Evolutionary conservation across 2,888 invertebrate genomes (phyloP), one percentile per base, ranked within the genome.

Genomic region (Diloba caeruleocephala): DNA sequence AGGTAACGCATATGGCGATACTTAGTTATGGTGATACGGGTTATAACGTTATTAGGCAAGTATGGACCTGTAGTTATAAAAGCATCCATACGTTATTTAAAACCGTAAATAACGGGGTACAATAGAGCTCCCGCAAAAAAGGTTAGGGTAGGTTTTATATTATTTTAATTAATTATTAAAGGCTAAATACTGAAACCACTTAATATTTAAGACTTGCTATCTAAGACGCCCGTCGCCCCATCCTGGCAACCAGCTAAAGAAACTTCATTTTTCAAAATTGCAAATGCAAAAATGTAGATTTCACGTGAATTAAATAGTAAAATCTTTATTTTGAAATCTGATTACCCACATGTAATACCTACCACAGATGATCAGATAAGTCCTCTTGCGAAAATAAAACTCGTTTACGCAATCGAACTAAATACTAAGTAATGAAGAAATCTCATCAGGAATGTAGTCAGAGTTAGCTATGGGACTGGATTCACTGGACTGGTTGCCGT

Each of bases 361-460:
- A 54, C 37, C 42, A 32, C 42, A 52, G 59, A 62, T 46, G 38
- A 7, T 46, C 42, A 34, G 36, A 51, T 43, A 49, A 14, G 15
- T 54, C 10, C 17, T 13, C 32, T 34, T 38, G 42, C 23, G 43
- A 43, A 37, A 52, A 51, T 45, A 49, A 46, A 63, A 57, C 44
- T 31, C 31, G 52, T 32, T 52, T 63, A 57, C 49, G 42, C 31
- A 57, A 62, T 32, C 15, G 39, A 48, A 66, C 53, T 48, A 60
- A 59, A 57, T 56, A 57, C 61, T 42, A 59, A 51, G 62, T 71
- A 65, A 74, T 66, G 61, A 64, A 53, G 64, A 62, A 60, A 70
- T 67, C 67, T 45, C 46, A 53, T 45, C 15, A 57, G 62, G 68
- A 67, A 64, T 64, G 71, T 46, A 39, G 61, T 41, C 44, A 49